Percentiles rank a stretch among this genome's conserved stretches.
These are phyloP conservation scores for Erinaceus europaeus DNA, from an alignment of 2,113 vertebrate species.

Conservation along the genomic window DNA sequence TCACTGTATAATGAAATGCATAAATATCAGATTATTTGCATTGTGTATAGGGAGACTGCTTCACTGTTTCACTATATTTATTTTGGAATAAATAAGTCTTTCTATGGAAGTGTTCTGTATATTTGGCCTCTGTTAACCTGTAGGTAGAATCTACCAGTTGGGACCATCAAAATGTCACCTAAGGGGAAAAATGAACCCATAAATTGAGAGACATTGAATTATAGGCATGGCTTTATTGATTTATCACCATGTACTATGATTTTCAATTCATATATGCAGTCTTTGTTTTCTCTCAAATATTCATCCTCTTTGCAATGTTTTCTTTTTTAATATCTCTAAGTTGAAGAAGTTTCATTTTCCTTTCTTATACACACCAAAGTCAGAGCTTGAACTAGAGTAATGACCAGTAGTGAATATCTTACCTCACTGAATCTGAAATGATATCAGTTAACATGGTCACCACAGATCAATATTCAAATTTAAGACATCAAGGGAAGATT, in stretches of 20 bases:
- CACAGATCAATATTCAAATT: not conserved
- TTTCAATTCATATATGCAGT: not conserved
- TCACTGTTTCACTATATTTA: not conserved
- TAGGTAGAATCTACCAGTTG: rapidly evolving
- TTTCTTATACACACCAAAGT: not conserved
- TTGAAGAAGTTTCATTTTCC: not conserved
- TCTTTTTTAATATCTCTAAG: not conserved
- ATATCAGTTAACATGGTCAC: not conserved
- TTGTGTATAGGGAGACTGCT: not conserved
- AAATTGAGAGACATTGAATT: not conserved
- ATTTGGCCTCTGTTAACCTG: not conserved
- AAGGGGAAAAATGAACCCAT: not conserved
- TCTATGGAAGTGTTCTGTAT: not conserved
- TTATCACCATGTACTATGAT: not conserved
- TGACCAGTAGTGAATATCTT: not conserved
- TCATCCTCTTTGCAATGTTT: not conserved
- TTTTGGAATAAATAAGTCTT: not conserved
- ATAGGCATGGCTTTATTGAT: not conserved
- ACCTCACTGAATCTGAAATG: not conserved
- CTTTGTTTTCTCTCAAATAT: not conserved
- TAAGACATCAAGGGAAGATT: not conserved
- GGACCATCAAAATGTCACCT: not conserved
- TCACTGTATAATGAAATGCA: not conserved
- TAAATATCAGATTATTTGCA: not conserved
- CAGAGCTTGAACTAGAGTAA: not conserved